Conservation (phyloP, 2,797 vertebrate species). For the Sus cebifrons region DNA sequence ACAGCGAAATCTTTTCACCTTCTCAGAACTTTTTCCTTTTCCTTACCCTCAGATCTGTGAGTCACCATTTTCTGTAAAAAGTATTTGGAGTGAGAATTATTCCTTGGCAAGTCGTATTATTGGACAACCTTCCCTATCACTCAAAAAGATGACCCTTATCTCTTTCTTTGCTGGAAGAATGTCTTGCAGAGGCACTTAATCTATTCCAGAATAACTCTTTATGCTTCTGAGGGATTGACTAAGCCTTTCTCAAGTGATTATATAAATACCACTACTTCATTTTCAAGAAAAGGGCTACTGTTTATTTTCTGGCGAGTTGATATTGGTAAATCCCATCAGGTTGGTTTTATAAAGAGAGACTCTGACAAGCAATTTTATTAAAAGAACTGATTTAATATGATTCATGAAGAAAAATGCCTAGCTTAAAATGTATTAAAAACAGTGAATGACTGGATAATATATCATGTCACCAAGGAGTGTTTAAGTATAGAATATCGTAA, state of each 20-base stretch:
- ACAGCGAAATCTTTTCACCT: slow-evolving; percentile 58
- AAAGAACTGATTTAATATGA: slow-evolving; percentile 23
- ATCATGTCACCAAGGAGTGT: background rate
- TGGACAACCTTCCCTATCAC: slow-evolving; percentile 36
- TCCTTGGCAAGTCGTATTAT: slow-evolving; percentile 24
- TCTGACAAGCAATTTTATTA: slow-evolving; percentile 42
- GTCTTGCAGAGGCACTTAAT: slow-evolving; percentile 65
- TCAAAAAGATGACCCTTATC: slow-evolving; percentile 65
- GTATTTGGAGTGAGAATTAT: slow-evolving; percentile 64
- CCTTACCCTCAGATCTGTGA: slow-evolving; percentile 66
- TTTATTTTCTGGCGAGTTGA: slow-evolving; percentile 53
- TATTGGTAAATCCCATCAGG: slow-evolving; percentile 37
- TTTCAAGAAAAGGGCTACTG: slow-evolving; percentile 1
- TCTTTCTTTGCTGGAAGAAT: slow-evolving; percentile 41
- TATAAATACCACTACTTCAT: background rate
- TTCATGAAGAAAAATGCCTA: slow-evolving; percentile 37
- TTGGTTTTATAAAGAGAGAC: slow-evolving; percentile 55
- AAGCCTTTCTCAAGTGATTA: background rate
- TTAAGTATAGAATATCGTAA: background rate
- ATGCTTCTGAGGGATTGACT: background rate
- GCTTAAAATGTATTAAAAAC: slow-evolving; percentile 18
- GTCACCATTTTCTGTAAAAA: slow-evolving; percentile 75
- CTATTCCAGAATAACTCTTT: slow-evolving; percentile 57
- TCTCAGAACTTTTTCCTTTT: slow-evolving; percentile 64
- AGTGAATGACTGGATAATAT: background rate